Conservation (phyloP, 1,140 invertebrate genomes). For the Papilio helenus region DNA sequence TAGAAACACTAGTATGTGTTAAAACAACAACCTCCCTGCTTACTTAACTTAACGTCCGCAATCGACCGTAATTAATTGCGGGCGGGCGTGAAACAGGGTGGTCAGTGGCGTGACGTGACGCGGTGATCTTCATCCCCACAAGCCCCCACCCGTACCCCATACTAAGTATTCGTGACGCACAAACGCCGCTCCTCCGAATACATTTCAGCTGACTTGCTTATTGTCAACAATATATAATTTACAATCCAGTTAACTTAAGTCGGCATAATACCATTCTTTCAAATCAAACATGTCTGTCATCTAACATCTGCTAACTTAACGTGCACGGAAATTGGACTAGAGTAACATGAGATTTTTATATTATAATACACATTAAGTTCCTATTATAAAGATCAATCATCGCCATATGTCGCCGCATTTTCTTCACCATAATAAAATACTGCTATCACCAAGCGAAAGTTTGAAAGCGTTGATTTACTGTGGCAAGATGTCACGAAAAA, state of each 20-base stretch:
- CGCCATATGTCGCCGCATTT: too few species aligned
- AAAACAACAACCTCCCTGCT: neutral
- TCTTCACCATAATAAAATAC: too few species aligned
- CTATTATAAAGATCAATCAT: too few species aligned
- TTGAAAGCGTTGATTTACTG: too few species aligned
- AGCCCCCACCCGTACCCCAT: conserved; percentile 38
- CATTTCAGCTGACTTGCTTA: conserved; percentile 6
- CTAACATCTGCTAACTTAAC: too few species aligned
- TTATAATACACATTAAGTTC: too few species aligned
- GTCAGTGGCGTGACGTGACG: conserved; percentile 47
- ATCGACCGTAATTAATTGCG: conserved; percentile 31
- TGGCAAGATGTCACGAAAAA: too few species aligned
- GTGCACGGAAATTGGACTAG: too few species aligned
- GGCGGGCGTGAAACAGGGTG: conserved; percentile 31
- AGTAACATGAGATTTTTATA: too few species aligned
- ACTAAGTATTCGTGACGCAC: conserved; percentile 60
- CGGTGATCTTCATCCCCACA: neutral
- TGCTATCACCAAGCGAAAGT: too few species aligned
- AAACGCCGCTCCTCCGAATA: conserved; percentile 11
- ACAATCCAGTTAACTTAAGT: neutral
- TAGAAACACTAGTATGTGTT: neutral
- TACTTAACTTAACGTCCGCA: neutral
- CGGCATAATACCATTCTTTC: too few species aligned
- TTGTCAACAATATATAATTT: conserved; percentile 15
- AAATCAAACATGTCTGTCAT: too few species aligned